A percentile compares a stretch with the other conserved stretches of the same genome.
These are phyloP conservation scores for Augochlora pura DNA, from an alignment of 1,140 invertebrate genomes.

Conservation along the genomic window DNA sequence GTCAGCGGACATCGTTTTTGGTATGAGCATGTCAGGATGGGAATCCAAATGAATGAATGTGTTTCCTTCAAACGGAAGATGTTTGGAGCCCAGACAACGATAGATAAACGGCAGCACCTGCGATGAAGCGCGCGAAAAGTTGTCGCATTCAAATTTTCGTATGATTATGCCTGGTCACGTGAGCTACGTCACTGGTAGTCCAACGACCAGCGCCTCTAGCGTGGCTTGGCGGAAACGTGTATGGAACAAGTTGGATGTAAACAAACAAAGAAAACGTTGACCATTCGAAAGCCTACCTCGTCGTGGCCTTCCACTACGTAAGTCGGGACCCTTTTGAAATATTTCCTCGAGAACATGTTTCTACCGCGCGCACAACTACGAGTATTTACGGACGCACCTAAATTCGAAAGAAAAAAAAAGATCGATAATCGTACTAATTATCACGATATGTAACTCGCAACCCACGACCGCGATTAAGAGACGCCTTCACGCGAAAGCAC, in stretches of 20 bases:
- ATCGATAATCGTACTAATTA: slow-evolving; percentile 50
- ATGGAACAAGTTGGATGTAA: slow-evolving; percentile 38
- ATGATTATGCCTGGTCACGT: slow-evolving; percentile 13
- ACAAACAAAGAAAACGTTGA: slow-evolving; percentile 31
- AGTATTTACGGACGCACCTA: background rate
- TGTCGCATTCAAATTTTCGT: too few species aligned
- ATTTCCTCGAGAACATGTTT: slow-evolving; percentile 55
- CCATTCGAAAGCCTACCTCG: slow-evolving; percentile 80
- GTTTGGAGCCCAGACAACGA: slow-evolving; percentile 89
- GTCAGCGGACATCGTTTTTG: slow-evolving; percentile 87
- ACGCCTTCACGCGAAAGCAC: slow-evolving; percentile 64
- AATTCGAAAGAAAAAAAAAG: slow-evolving; percentile 5
- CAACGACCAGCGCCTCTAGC: slow-evolving; percentile 4
- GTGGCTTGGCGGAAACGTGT: slow-evolving; percentile 5
- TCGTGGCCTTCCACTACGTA: slow-evolving; percentile 90
- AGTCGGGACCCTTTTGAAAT: slow-evolving; percentile 85
- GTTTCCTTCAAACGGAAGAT: slow-evolving; percentile 88
- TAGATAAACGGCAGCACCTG: slow-evolving; percentile 87
- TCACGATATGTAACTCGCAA: slow-evolving; percentile 9
- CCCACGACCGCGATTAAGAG: slow-evolving; percentile 36
- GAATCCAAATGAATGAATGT: slow-evolving; percentile 93
- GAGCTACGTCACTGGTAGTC: slow-evolving; percentile 6
- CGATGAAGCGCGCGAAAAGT: slow-evolving; percentile 12
- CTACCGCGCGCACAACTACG: background rate
- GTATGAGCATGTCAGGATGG: slow-evolving; percentile 93